phyloP scores from a whole-genome alignment of 1,140 invertebrate species.

The Zaprionus africanus region DNA sequence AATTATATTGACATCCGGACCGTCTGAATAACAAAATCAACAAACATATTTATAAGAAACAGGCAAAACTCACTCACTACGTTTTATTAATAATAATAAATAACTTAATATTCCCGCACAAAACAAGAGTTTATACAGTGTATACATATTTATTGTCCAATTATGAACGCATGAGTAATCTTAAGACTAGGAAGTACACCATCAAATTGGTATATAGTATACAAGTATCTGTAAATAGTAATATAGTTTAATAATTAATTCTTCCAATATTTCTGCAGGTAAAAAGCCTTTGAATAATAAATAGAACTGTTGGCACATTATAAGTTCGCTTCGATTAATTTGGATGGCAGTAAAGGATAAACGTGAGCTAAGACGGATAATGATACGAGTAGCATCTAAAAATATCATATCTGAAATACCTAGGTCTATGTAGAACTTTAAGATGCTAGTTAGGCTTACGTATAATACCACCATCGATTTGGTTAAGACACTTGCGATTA shows the following conservation, averaged over 20 bases:
- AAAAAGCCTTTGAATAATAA: slow-evolving; percentile 39
- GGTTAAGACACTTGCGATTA: slow-evolving; percentile 63
- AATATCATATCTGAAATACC: slow-evolving; percentile 31
- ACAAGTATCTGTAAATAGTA: slow-evolving; percentile 17
- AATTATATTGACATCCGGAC: too few species aligned
- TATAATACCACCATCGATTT: slow-evolving; percentile 36
- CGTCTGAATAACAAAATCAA: too few species aligned
- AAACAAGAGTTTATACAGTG: not conserved
- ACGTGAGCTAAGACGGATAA: slow-evolving; percentile 48
- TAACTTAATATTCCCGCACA: too few species aligned
- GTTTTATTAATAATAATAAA: too few species aligned
- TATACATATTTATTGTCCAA: slow-evolving; percentile 68
- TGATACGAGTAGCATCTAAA: slow-evolving; percentile 34
- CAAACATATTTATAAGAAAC: too few species aligned
- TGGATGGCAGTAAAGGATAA: slow-evolving; percentile 59
- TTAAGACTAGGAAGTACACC: slow-evolving; percentile 44
- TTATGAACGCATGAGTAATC: slow-evolving; percentile 53
- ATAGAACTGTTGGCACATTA: slow-evolving; percentile 40
- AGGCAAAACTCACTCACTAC: too few species aligned
- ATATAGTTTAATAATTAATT: not conserved
- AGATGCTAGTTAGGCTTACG: slow-evolving; percentile 40
- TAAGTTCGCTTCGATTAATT: slow-evolving; percentile 45
- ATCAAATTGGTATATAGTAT: slow-evolving; percentile 22
- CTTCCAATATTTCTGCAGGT: slow-evolving; percentile 25
- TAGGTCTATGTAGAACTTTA: slow-evolving; percentile 55